Evolutionary conservation across 2,888 invertebrate species (phyloP), one percentile per base, ranked within the genome.

Genomic region (Kuschelorhynchus macadamiae): DNA sequence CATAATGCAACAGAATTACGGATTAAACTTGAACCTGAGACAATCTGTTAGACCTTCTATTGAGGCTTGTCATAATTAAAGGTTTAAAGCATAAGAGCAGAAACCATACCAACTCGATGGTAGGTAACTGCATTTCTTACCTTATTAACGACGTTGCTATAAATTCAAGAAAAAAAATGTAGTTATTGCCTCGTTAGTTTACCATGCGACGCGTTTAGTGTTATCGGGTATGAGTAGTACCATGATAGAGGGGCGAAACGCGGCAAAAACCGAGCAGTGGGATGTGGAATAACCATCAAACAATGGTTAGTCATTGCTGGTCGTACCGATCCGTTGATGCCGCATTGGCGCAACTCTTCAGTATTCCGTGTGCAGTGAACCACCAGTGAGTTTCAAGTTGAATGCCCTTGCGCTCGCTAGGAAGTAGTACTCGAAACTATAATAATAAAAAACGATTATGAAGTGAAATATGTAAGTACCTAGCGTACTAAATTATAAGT

Each of bases 371-470:
- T 74, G 73, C 74, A 71, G 73, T 75, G 75, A 75, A 75, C 74
- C 71, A 72, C 71, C 72, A 72, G 71, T 74, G 74, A 75, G 74
- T 75, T 75, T 74, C 73, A 73, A 74, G 78, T 77, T 78, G 77
- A 77, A 78, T 77, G 77, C 77, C 78, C 78, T 77, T 74, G 71
- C 61, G 64, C 67, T 50, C 59, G 74, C 70, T 73, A 72, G 68
- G 70, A 71, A 72, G 71, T 72, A 72, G 62, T 59, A 73, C 67
- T 70, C 74, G 74, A 74, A 73, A 74, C 74, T 75, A 59, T 70
- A 72, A 56, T 17, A 44, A 53, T 14, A 46, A 47, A 75, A 70
- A 69, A 70, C 67, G 65, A 65, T 70, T 73, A 74, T 73, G 75
- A 74, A 73, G 70, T 72, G 71, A 72, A 60, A 69, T 71, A 75